Conservation (phyloP, 2,113 vertebrate species). For the Macrotus californicus region DNA sequence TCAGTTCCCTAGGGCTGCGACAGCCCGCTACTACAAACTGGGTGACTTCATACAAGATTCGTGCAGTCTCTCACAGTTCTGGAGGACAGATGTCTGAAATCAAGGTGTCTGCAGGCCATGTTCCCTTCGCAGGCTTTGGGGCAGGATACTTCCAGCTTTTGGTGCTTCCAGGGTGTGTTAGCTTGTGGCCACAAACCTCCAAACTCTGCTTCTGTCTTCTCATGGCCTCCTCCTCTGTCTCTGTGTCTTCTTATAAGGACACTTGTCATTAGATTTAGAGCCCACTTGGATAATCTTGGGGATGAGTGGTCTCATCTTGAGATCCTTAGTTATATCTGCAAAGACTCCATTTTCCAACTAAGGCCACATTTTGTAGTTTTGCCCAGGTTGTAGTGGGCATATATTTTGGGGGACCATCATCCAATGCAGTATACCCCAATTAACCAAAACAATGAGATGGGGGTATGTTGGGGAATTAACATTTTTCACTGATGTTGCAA, state of each 20-base stretch:
- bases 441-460: background rate
- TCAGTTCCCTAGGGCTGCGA: background rate
- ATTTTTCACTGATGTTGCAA: background rate
- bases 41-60: background rate
- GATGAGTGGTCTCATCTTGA: background rate
- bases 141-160: background rate
- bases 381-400: background rate
- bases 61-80: background rate
- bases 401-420: background rate
- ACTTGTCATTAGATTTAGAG: background rate
- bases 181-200: background rate
- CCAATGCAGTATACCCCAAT: background rate
- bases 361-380: background rate
- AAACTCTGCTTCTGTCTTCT: background rate
- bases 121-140: background rate
- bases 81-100: background rate
- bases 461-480: background rate
- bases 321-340: background rate
- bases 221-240: background rate
- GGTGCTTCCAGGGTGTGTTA: background rate
- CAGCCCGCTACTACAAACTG: background rate
- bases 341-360: background rate
- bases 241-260: background rate
- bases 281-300: background rate
- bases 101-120: background rate